Base-by-base conservation (phyloP, 2,113 vertebrate species). In the Lota lota region DNA sequence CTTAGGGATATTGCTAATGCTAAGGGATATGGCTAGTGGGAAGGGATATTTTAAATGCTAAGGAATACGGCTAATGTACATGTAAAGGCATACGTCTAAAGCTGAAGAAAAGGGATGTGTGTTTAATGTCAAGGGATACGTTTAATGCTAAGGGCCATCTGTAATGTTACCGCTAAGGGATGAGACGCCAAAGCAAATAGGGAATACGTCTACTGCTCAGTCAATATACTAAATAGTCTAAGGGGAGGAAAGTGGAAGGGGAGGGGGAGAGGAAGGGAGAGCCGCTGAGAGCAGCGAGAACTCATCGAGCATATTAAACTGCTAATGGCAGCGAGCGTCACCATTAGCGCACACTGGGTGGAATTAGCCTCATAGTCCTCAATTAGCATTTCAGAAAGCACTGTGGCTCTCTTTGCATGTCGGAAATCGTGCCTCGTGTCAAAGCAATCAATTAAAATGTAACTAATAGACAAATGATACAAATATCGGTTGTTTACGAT, bases 371-470 rank as follows among this genome's bases (percentile, higher is more conserved):
- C 79, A 79, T 73, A 77, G 76, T 60, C 22, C 66, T 21, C 72
- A 66, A 87, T 89, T 86, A 87, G 75, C 82, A 87, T 88, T 82
- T 87, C 76, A 81, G 66, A 83, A 79, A 75, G 70, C 22, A 53
- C 11, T 1, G 47, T 59, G 22, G 19, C 67, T 62, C 57, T 69
- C 70, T 67, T 64, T 21, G 19, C 72, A 74, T 65, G 58, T 65
- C 72, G 73, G 74, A 70, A 74, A 76, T 67, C 82, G 85, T 69
- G 62, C 75, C 81, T 50, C 69, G 67, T 80, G 80, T 87, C 83
- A 77, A 73, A 75, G 76, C 72, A 86, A 85, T 88, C 84, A 87
- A 81, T 82, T 87, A 84, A 74, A 63, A 73, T 82, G 74, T 75
- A 76, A 61, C 79, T 40, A 40, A 40, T 3, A 11, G 64, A 67